Percentiles rank a stretch among this genome's conserved stretches.
Conservation (phyloP, 1,140 invertebrate species). For the Euura saliciscinereae region DNA sequence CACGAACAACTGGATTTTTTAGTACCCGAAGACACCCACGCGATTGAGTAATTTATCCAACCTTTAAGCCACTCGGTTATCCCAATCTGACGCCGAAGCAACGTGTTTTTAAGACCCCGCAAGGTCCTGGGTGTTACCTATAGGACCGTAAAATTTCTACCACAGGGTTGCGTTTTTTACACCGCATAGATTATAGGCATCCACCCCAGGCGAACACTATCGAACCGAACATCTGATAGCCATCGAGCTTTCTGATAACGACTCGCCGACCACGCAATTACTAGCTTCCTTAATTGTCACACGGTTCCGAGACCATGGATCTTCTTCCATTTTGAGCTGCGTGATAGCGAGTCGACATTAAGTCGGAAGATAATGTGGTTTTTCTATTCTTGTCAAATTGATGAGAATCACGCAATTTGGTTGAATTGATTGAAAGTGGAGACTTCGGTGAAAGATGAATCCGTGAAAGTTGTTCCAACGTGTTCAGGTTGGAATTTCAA, state of each 20-base stretch:
- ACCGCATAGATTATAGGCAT: background rate
- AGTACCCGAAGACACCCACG: constrained; percentile 4
- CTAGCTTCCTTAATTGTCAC: background rate
- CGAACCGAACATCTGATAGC: background rate
- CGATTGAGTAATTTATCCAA: constrained; percentile 7
- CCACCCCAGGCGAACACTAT: too few species aligned
- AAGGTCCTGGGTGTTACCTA: background rate
- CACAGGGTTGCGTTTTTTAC: background rate
- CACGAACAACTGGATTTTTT: constrained; percentile 7
- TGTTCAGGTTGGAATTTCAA: background rate
- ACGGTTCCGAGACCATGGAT: background rate
- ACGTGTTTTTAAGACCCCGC: background rate
- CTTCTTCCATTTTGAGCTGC: background rate
- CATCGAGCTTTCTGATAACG: background rate
- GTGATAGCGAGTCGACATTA: too few species aligned
- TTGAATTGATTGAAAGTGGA: background rate
- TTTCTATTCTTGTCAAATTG: too few species aligned
- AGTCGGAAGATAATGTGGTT: too few species aligned
- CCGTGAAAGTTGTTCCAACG: background rate
- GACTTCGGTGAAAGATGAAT: background rate
- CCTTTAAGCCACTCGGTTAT: constrained; percentile 1
- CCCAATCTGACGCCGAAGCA: background rate
- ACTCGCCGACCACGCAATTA: background rate
- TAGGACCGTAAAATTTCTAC: background rate
- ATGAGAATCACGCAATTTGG: too few species aligned